A percentile compares a stretch with the other conserved stretches of the same genome.
phyloP scores from a whole-genome alignment of 2,113 vertebrate species.

The Chascanopsetta lugubris region DNA sequence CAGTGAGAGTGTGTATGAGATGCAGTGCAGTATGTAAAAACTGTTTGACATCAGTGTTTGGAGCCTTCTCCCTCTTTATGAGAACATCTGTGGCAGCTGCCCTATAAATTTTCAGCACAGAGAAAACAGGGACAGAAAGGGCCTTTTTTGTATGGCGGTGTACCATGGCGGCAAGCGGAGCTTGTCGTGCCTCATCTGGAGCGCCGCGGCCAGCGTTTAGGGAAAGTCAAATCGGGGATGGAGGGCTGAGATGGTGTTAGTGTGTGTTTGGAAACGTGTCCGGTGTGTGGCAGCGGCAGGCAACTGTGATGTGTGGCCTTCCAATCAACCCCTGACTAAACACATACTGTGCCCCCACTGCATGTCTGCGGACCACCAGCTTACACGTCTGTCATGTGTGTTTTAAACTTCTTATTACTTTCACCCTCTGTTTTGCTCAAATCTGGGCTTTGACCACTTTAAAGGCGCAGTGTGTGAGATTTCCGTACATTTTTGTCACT shows the following conservation, averaged over 20 bases:
- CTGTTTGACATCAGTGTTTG: conserved; percentile 82
- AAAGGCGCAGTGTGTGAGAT: too few relatives aligned
- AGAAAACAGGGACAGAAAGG: conserved; percentile 80
- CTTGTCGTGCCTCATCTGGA: conserved; percentile 68
- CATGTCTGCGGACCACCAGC: conserved; percentile 8
- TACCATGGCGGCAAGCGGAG: conserved; percentile 71
- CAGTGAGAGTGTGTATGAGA: conserved; percentile 70
- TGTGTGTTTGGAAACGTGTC: conserved; percentile 55
- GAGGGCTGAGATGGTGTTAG: conserved; percentile 48
- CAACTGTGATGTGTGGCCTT: conserved; percentile 24
- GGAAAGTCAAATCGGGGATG: conserved; percentile 71
- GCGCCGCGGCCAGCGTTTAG: conserved; percentile 53
- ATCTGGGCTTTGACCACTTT: too few relatives aligned
- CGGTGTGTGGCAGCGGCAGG: conserved; percentile 46
- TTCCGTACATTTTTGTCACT: too few relatives aligned
- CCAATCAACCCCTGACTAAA: conserved; percentile 12
- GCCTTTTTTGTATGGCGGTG: conserved; percentile 80
- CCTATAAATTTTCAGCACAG: conserved; percentile 79
- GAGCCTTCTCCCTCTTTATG: conserved; percentile 78
- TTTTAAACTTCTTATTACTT: neutral
- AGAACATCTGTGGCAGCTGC: conserved; percentile 83
- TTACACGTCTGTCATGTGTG: neutral
- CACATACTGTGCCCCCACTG: neutral
- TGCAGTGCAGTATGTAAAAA: conserved; percentile 77
- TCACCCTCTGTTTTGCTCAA: conserved; percentile 7